These are phyloP conservation scores for Clangula hyemalis DNA, from an alignment of 2,797 vertebrate genomes.

Conservation along the genomic window DNA sequence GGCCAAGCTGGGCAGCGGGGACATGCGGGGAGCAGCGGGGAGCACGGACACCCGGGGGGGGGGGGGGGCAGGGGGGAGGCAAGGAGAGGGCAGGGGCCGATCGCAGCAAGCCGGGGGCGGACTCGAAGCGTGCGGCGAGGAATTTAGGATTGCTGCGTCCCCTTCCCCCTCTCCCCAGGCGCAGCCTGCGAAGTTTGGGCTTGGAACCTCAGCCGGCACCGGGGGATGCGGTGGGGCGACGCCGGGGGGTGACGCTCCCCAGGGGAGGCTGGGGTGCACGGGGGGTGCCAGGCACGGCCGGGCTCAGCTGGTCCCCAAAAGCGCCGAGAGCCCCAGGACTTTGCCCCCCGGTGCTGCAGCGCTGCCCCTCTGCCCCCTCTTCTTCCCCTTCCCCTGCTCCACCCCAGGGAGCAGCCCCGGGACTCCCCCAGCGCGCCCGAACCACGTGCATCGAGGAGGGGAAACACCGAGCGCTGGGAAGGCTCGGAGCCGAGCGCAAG, in stretches of 20 bases:
- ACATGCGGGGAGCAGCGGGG: neutral
- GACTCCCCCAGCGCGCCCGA: neutral
- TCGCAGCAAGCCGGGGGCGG: neutral
- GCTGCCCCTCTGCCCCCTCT: neutral
- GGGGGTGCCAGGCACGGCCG: neutral
- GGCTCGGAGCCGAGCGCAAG: neutral
- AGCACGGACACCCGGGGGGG: accelerated
- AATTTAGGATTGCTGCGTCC: conserved; percentile 76
- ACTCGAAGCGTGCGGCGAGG: conserved; percentile 33
- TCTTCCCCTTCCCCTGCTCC: neutral
- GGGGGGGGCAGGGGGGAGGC: neutral
- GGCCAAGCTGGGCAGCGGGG: neutral
- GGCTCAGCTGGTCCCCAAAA: neutral
- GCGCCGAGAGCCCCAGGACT: neutral
- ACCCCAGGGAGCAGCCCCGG: neutral
- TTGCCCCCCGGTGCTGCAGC: neutral
- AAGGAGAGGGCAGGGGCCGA: neutral
- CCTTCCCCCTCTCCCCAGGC: neutral
- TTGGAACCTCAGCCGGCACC: conserved; percentile 41
- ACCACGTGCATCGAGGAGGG: neutral
- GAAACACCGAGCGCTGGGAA: neutral
- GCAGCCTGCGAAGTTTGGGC: neutral
- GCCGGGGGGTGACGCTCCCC: neutral
- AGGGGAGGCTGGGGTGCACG: neutral
- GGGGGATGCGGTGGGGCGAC: neutral